Evolutionary conservation across 2,888 invertebrate genomes (phyloP).

Genomic region (Synanthedon formicaeformis): DNA sequence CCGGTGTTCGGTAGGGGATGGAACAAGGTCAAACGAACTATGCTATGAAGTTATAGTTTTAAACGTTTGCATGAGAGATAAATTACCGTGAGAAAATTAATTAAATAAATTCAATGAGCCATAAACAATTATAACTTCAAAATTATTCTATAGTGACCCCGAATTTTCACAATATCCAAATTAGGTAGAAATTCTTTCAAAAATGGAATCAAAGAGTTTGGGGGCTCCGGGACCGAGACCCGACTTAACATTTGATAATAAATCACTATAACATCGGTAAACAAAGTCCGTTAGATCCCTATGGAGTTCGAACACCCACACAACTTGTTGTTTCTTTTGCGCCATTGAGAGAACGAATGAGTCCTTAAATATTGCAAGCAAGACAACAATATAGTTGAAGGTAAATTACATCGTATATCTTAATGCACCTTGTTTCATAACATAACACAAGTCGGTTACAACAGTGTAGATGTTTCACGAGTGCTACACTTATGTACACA

Average conservation of each 20-base stretch:
- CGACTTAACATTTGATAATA: conserved; percentile 22
- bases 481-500: background rate
- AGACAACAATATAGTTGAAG: background rate
- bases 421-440: background rate
- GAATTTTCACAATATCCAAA: conserved; percentile 2
- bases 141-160: too few relatives aligned
- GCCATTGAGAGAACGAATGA: background rate
- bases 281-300: conserved; percentile 18
- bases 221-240: conserved; percentile 12
- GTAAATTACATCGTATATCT: background rate
- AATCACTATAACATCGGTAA: conserved; percentile 33
- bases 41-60: conserved; percentile 28
- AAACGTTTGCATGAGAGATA: conserved; percentile 16
- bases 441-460: background rate
- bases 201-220: conserved; percentile 24
- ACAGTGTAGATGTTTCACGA: background rate
- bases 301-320: conserved; percentile 1
- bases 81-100: conserved; percentile 30
- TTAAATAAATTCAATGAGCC: conserved; percentile 14
- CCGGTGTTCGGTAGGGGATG: conserved; percentile 24
- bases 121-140: too few relatives aligned
- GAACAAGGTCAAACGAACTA: conserved; percentile 31
- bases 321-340: background rate
- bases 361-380: background rate
- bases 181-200: conserved; percentile 19